Percentiles rank a stretch among this genome's conserved stretches.
phyloP scores from a whole-genome alignment of 2,888 invertebrate genomes.

The Lordiphosa fenestrarum region DNA sequence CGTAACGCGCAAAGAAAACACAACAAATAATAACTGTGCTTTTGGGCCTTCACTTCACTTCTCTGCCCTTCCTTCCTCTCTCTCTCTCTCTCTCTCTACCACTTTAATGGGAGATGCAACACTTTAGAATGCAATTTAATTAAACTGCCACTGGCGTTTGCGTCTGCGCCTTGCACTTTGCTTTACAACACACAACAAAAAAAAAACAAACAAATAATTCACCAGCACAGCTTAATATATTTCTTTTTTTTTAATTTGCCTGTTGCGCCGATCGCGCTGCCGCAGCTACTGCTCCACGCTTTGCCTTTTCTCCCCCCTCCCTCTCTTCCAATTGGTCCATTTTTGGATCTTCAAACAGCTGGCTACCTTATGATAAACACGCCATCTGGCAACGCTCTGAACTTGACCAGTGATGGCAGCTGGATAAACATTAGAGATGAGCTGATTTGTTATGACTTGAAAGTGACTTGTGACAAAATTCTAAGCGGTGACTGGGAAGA shows the following conservation, averaged over 20 bases:
- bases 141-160: slow-evolving; percentile 17
- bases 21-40: slow-evolving; percentile 2
- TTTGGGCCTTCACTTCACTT: not conserved
- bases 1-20: not conserved
- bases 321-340: no score
- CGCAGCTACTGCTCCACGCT: no score
- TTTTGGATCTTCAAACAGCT: no score
- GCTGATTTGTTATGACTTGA: no score
- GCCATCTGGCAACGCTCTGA: no score
- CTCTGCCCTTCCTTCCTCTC: not conserved
- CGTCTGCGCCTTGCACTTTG: slow-evolving; percentile 29
- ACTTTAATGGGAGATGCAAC: slow-evolving; percentile 13
- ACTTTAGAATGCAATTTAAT: slow-evolving; percentile 29
- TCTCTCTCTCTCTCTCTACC: slow-evolving; percentile 7
- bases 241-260: not conserved
- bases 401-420: no score
- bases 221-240: slow-evolving; percentile 3
- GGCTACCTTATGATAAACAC: no score
- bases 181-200: slow-evolving; percentile 27
- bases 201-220: slow-evolving; percentile 7
- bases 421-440: no score
- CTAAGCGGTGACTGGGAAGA: no score
- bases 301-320: no score
- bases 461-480: no score
- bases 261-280: not conserved